Base-by-base conservation (phyloP, 2,797 vertebrate species). In the Bradypodion ventrale region DNA sequence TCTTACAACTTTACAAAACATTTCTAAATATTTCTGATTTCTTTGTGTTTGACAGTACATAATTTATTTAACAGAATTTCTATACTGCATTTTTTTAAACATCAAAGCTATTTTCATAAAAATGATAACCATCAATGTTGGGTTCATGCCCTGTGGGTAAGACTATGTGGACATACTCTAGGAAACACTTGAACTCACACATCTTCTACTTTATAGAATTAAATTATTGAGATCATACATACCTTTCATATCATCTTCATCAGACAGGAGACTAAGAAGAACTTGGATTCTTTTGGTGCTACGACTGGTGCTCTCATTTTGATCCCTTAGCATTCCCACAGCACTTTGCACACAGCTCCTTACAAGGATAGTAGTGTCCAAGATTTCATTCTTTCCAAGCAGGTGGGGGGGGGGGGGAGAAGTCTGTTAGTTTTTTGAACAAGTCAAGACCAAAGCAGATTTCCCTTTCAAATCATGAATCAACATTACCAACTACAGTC, bases 311-410 rank as follows among this genome's bases (percentile, higher is more conserved):
- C 92, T 76, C 62, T 96, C 94, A 0, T 93, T 93, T 82, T 96
- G 96, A 90, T 99, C 98, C 69, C 91, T 93, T 2, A 99, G 96
- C 96, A 98, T 97, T 42, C 97, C 96, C 35, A 99, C 97, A 3
- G 98, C 98, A 4, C 96, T 96, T 89, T 99, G 98, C 70, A 99
- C 96, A 63, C 98, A 99, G 95, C 97, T 99, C 40, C 96, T 95
- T 87, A 99, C 93, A 65, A 99, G 94, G 0, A 94, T 93, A 29
- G 97, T 97, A 16, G 97, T 98, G 95, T 99, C 97, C 88, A 99
- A 87, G 74, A 96, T 86, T 68, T 93, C 82, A 0, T 9, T 49
- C 90, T 91, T 83, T 4, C 1, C 83, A 19, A 8, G 4, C 66
- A 44, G 1, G 82, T 16, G 49, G 72, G 21, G 60, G 5, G 23